Percentiles rank a stretch among this genome's conserved stretches.
These are phyloP conservation scores for Microplitis deprimator DNA, from an alignment of 2,888 invertebrate species.

Conservation along the genomic window DNA sequence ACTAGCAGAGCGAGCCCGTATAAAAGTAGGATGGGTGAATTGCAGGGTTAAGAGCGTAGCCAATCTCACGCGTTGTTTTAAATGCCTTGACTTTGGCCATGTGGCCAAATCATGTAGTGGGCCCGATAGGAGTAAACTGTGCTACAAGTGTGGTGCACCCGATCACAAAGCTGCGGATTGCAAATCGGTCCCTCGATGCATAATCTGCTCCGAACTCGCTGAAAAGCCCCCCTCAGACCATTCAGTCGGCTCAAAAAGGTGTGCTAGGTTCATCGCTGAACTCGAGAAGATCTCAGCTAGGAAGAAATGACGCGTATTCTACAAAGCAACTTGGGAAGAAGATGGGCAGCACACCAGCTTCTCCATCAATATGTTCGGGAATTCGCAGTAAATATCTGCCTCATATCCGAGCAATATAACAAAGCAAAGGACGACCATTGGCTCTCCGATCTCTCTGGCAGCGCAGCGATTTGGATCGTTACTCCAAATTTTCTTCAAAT, in stretches of 20 bases:
- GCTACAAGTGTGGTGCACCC: slow-evolving; percentile 48
- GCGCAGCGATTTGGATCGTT: too few relatives aligned
- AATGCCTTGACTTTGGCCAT: too few relatives aligned
- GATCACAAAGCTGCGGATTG: slow-evolving; percentile 48
- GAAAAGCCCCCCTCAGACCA: slow-evolving; percentile 26
- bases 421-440: too few relatives aligned
- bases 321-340: neutral
- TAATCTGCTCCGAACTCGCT: slow-evolving; percentile 43
- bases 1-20: too few relatives aligned
- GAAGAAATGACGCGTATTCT: neutral
- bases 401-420: neutral
- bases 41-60: slow-evolving; percentile 35
- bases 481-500: too few relatives aligned
- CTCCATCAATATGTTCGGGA: neutral
- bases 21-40: neutral
- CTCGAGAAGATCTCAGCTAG: too few relatives aligned
- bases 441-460: too few relatives aligned
- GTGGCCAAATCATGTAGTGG: slow-evolving; percentile 35
- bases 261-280: slow-evolving; percentile 34
- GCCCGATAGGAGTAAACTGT: slow-evolving; percentile 46
- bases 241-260: slow-evolving; percentile 27
- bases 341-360: neutral
- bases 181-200: slow-evolving; percentile 32
- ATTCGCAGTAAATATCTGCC: neutral
- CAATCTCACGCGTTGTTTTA: slow-evolving; percentile 37